phyloP scores from a whole-genome alignment of 37 sponge, comb jelly and placozoan species.

The Halichondria panicea region DNA sequence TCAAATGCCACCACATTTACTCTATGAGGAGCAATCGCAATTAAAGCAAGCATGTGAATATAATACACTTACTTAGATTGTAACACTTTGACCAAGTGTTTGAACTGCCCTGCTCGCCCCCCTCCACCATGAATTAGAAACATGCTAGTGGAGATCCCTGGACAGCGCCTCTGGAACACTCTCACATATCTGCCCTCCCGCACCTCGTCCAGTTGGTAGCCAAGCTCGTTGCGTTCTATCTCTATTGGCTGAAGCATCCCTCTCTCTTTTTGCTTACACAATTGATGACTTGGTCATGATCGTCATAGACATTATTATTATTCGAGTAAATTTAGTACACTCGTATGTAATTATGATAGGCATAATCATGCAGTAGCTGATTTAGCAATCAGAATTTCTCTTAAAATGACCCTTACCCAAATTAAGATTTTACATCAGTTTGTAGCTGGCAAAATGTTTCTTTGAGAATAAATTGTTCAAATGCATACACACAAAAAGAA shows the following conservation, averaged over 20 bases:
- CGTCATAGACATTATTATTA: too few species aligned
- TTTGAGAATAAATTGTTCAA: too few species aligned
- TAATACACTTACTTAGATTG: slow-evolving; percentile 23
- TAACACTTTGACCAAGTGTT: slow-evolving; percentile 46
- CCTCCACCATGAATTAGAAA: slow-evolving; percentile 78
- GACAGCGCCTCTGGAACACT: slow-evolving; percentile 11
- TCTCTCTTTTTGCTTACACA: slow-evolving; percentile 4
- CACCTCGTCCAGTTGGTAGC: slow-evolving; percentile 36
- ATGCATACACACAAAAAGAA: too few species aligned
- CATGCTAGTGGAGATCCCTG: slow-evolving; percentile 27
- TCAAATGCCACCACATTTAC: slow-evolving; percentile 63
- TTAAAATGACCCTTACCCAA: too few species aligned
- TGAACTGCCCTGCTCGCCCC: slow-evolving; percentile 74
- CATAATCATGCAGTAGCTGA: too few species aligned
- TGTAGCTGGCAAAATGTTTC: too few species aligned
- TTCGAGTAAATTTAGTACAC: too few species aligned
- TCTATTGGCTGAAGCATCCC: too few species aligned
- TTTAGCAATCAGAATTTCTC: too few species aligned
- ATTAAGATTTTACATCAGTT: too few species aligned
- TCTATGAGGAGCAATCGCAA: slow-evolving; percentile 7
- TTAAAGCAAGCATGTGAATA: neutral
- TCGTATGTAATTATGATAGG: too few species aligned
- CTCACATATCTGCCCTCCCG: slow-evolving; percentile 37
- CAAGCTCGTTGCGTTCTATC: slow-evolving; percentile 52
- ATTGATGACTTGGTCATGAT: neutral